A percentile compares a stretch with the other conserved stretches of the same genome.
These are phyloP conservation scores for Euphydryas editha DNA, from an alignment of 2,888 invertebrate species.

Conservation along the genomic window DNA sequence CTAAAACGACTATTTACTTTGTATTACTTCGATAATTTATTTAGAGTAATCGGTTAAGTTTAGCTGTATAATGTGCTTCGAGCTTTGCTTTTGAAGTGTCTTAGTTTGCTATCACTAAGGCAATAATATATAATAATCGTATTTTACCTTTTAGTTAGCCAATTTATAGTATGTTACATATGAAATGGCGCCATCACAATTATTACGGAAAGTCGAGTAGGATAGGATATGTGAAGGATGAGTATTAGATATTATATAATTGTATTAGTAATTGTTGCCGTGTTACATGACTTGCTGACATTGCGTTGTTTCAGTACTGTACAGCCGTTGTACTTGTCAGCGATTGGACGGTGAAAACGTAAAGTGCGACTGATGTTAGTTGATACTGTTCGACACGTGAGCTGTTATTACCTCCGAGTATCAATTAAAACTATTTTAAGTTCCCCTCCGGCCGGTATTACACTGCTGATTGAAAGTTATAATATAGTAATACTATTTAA, in stretches of 20 bases:
- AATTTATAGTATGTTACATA: slow-evolving; percentile 68
- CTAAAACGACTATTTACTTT: slow-evolving; percentile 51
- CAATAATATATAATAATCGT: slow-evolving; percentile 66
- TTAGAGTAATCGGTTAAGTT: slow-evolving; percentile 62
- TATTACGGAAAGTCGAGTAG: slow-evolving; percentile 63
- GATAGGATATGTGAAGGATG: slow-evolving; percentile 65
- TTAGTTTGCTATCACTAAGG: slow-evolving; percentile 65
- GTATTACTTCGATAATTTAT: slow-evolving; percentile 72
- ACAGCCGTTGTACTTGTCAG: slow-evolving; percentile 52
- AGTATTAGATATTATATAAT: slow-evolving; percentile 71
- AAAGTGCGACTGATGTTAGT: slow-evolving; percentile 75
- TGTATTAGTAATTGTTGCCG: slow-evolving; percentile 73
- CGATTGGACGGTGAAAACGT: slow-evolving; percentile 56
- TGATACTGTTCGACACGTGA: slow-evolving; percentile 74
- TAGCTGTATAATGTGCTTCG: slow-evolving; percentile 78
- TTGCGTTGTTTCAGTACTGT: slow-evolving; percentile 60
- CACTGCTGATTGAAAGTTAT: slow-evolving; percentile 48
- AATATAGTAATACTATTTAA: slow-evolving; percentile 32
- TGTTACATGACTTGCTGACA: slow-evolving; percentile 61
- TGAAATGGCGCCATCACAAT: slow-evolving; percentile 77
- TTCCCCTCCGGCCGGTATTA: slow-evolving; percentile 63
- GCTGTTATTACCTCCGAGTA: slow-evolving; percentile 83
- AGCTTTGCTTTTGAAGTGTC: slow-evolving; percentile 70
- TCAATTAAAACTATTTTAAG: slow-evolving; percentile 80
- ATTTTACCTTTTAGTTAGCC: slow-evolving; percentile 73